Percentiles rank a stretch among this genome's conserved stretches.
Evolutionary conservation across 1,140 invertebrate species (phyloP).

Genomic region (Hylyphantes graminicola): DNA sequence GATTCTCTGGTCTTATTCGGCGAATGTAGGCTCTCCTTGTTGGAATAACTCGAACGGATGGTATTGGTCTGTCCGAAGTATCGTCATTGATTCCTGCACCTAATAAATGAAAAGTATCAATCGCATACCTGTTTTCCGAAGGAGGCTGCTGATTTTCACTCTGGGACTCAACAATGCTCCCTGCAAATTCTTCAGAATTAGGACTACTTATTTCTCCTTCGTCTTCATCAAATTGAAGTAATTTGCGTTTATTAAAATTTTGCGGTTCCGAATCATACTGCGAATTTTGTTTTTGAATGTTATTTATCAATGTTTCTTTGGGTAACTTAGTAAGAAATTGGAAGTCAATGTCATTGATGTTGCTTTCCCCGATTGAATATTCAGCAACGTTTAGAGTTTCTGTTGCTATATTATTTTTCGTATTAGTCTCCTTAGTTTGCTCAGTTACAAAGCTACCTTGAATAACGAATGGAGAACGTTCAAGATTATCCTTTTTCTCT

Average conservation of each 20-base stretch:
- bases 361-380: not conserved
- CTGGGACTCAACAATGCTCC: not conserved
- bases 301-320: not conserved
- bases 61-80: constrained; percentile 38
- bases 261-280: not conserved
- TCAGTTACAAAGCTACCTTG: constrained; percentile 6
- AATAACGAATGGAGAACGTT: not conserved
- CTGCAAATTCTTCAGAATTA: not conserved
- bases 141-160: not conserved
- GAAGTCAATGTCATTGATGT: not conserved
- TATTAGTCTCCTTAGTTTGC: not conserved
- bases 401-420: not conserved
- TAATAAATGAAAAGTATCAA: constrained; percentile 45
- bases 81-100: constrained; percentile 43
- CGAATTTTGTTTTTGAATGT: not conserved
- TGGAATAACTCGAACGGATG: constrained; percentile 48
- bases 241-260: constrained; percentile 17
- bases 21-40: constrained; percentile 51
- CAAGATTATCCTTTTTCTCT: not conserved
- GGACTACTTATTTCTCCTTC: not conserved
- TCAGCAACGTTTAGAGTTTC: not conserved
- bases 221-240: constrained; percentile 7
- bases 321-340: not conserved
- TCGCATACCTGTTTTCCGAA: not conserved
- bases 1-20: constrained; percentile 23